Evolutionary conservation across 2,888 invertebrate species (phyloP), one percentile per base, ranked within the genome.

Genomic region (Caenorhabditis wallacei): DNA sequence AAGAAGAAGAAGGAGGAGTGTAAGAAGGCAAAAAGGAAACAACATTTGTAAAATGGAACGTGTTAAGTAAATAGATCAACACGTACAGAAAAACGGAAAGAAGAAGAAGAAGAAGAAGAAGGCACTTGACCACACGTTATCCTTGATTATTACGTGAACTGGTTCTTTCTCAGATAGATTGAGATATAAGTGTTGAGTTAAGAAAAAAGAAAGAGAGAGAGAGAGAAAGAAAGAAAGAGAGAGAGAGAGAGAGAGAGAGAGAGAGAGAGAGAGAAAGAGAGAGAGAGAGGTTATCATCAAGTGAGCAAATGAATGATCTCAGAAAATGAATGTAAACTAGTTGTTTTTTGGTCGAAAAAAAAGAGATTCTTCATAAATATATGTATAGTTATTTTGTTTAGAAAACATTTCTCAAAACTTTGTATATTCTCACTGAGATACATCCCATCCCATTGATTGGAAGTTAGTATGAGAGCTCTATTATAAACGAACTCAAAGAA

Each of bases 41-140:
- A 64, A 76, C 68, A 76, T 68, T 76, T 76, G 76, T 76, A 76
- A 76, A 76, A 69, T 76, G 69, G 61, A 59, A 69, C 76, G 59
- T 76, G 76, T 61, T 76, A 61, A 76, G 69, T 53, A 76, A 76
- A 76, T 69, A 76, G 48, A 63, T 66, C 57, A 57, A 57, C 74
- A 37, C 54, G 43, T 57, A 54, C 22, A 53, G 13, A 46, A 22
- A 43, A 51, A 43, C 61, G 53, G 72, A 35, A 66, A 46, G 16
- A 37, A 53, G 51, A 35, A 30, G 43, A 26, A 30, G 30, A 26
- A 18, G n/a, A n/a, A n/a, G n/a, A n/a, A n/a, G n/a, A 35, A 51
- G 43, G 26, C 43, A 76, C 76, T 68, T 76, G 76, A 68, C 66
- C 69, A 76, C 66, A 61, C 68, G 69, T 68, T 66, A 61, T 24